Evolutionary conservation across 1,140 invertebrate genomes (phyloP).

Genomic region (Bombus vancouverensis): DNA sequence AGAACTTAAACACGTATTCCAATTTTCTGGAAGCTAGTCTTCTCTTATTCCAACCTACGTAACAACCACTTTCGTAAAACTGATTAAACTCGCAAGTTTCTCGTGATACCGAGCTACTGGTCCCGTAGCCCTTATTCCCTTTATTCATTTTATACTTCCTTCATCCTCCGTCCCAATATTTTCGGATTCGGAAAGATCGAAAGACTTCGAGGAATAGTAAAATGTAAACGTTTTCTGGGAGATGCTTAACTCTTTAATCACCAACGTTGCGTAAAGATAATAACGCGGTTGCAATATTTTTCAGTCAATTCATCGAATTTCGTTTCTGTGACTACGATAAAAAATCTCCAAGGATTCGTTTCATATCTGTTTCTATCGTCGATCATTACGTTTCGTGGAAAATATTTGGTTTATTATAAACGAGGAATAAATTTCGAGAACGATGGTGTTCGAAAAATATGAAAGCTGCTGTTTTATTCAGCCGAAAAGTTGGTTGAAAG

Average conservation of each 20-base stretch:
- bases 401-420: no score
- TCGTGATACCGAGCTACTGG: background rate
- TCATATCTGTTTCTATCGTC: no score
- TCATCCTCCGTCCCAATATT: background rate
- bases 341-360: no score
- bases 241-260: background rate
- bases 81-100: conserved; percentile 8
- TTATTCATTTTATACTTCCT: background rate
- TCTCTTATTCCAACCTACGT: background rate
- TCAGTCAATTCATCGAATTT: background rate
- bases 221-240: background rate
- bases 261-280: background rate
- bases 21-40: background rate
- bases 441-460: background rate
- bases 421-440: no score
- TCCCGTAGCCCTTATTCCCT: background rate
- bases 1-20: conserved; percentile 19
- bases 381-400: no score
- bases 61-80: conserved; percentile 18
- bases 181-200: background rate
- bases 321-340: no score
- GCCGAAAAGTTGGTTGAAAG: background rate
- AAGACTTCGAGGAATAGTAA: background rate
- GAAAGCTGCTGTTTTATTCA: background rate
- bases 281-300: background rate